A percentile compares a stretch with the other conserved stretches of the same genome.
Evolutionary conservation across 2,888 invertebrate species (phyloP).

Genomic region (Drosophila nr. medialis): DNA sequence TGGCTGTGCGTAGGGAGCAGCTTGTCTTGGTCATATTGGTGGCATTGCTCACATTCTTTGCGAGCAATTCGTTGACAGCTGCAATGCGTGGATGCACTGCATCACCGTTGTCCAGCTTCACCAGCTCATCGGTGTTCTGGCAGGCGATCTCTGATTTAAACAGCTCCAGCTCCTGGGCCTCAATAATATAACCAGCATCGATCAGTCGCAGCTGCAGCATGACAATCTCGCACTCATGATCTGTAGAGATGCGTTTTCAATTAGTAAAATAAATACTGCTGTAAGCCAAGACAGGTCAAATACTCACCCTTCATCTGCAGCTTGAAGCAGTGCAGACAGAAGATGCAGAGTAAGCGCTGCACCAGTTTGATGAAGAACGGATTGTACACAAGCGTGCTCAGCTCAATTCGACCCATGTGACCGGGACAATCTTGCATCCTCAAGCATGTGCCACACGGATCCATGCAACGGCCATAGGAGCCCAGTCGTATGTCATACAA

Average conservation of each 20-base stretch:
- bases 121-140: constrained; percentile 70
- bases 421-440: constrained; percentile 91
- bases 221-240: constrained; percentile 82
- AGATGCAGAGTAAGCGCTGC: constrained; percentile 88
- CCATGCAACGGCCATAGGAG: constrained; percentile 83
- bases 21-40: constrained; percentile 80
- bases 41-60: constrained; percentile 47
- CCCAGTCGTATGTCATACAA: constrained; percentile 95
- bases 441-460: constrained; percentile 93
- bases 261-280: neutral
- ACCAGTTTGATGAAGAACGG: constrained; percentile 93
- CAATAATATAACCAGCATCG: constrained; percentile 90
- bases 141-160: constrained; percentile 82
- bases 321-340: constrained; percentile 89
- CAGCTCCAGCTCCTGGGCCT: constrained; percentile 89
- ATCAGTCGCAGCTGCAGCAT: constrained; percentile 89
- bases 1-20: constrained; percentile 78
- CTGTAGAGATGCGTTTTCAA: constrained; percentile 58
- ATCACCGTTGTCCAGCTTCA: constrained; percentile 79
- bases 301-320: constrained; percentile 88
- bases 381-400: constrained; percentile 95
- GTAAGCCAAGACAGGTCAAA: neutral
- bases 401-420: constrained; percentile 97
- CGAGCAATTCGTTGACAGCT: constrained; percentile 85
- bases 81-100: constrained; percentile 85